Base-by-base conservation (phyloP, 2,888 invertebrate species). In the Oligia latruncula region DNA sequence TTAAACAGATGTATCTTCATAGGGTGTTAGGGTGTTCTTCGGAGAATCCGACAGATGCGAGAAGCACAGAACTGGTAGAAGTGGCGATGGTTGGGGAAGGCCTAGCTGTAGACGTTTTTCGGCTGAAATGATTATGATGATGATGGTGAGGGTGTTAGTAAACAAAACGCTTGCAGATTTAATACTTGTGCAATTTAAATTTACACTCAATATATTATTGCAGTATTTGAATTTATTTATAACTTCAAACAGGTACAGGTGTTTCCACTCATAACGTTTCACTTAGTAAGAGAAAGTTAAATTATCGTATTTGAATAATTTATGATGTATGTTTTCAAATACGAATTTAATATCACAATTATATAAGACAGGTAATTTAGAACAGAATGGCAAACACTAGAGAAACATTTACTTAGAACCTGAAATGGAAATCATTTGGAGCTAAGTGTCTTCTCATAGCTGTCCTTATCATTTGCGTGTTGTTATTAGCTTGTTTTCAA, bases 241-340 rank as follows among this genome's bases (percentile, higher is more conserved):
- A 60, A 66, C 17, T 58, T 71, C 8, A 35, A 72, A 78, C 74
- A 64, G 64, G 60, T 71, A 80, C 29, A 81, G 11, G 78, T 74
- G 55, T 71, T 83, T 73, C 52, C 43, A 62, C 65, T 55, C 52
- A 40, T 60, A 85, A 77, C 46, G 49, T 81, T 84, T 82, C 60
- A 78, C 70, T 86, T 62, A 58, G 17, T 20, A 17, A 68, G 76
- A 29, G 83, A 86, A 85, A 85, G 83, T 77, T 40, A 71, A 72
- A 73, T 73, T 5, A 83, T 77, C 55, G 40, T 55, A 52, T 67
- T 81, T 78, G 71, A 74, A 81, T 84, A 60, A 85, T 67, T 67
- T 81, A 71, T 55, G 23, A 67, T 55, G 35, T 65, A 52, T 29
- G 29, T 75, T 71, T 86, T 67, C 52, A 64, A 78, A 68, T 35